These are phyloP conservation scores for Crepidodera aurea DNA, from an alignment of 2,888 invertebrate species.

Conservation along the genomic window DNA sequence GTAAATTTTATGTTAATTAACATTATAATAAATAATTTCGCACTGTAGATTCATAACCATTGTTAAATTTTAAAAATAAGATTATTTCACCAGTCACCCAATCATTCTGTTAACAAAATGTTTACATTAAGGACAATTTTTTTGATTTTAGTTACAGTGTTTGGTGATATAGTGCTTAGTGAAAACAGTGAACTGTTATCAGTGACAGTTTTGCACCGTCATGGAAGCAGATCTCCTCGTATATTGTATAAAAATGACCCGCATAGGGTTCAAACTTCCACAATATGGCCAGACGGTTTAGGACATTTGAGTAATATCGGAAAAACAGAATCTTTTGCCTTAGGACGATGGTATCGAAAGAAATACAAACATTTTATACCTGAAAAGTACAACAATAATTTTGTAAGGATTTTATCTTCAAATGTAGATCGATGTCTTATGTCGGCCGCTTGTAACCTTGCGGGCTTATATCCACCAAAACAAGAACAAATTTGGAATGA, in stretches of 20 bases:
- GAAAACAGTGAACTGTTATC: constrained; percentile 22
- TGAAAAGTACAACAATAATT: constrained; percentile 62
- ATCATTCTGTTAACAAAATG: too few relatives aligned
- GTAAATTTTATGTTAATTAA: too few relatives aligned
- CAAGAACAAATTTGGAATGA: constrained; percentile 68
- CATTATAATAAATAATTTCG: too few relatives aligned
- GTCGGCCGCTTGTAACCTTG: constrained; percentile 81
- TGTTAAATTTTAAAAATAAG: too few relatives aligned
- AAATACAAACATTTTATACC: constrained; percentile 71
- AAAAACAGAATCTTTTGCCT: constrained; percentile 32
- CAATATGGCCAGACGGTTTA: constrained; percentile 36
- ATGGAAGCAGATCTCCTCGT: constrained; percentile 30
- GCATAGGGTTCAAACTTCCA: constrained; percentile 5
- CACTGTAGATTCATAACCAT: too few relatives aligned
- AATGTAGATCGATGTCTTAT: constrained; percentile 86
- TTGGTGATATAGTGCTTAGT: too few relatives aligned
- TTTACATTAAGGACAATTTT: too few relatives aligned
- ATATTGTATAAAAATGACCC: constrained; percentile 28
- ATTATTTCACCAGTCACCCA: too few relatives aligned
- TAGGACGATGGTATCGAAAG: constrained; percentile 76
- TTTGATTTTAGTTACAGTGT: too few relatives aligned
- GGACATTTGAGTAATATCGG: constrained; percentile 30
- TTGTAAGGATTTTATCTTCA: constrained; percentile 72
- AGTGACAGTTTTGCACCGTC: constrained; percentile 33
- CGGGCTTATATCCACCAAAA: constrained; percentile 74